Percentiles rank a stretch among this genome's conserved stretches.
These are phyloP conservation scores for Nephotettix cincticeps DNA, from an alignment of 1,140 invertebrate species.

Conservation along the genomic window DNA sequence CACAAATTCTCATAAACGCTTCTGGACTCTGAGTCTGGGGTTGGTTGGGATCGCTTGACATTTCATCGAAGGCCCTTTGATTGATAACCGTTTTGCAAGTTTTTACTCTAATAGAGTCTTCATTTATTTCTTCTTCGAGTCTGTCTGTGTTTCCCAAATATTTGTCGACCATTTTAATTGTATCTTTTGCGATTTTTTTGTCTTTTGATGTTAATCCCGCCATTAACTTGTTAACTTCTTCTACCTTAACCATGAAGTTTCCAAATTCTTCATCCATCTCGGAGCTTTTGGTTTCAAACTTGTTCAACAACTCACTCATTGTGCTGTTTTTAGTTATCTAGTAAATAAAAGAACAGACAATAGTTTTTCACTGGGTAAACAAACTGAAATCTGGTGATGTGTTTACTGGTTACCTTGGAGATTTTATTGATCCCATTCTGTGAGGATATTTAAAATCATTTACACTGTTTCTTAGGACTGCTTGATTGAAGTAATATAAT, in stretches of 20 bases:
- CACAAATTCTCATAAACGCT: not conserved
- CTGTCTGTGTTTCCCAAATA: not conserved
- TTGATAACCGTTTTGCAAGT: constrained; percentile 2
- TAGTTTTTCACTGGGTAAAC: too few species aligned
- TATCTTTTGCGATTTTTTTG: not conserved
- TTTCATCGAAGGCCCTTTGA: not conserved
- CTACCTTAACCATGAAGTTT: constrained; percentile 9
- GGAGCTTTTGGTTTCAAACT: not conserved
- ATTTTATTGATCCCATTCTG: not conserved
- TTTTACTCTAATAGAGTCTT: constrained; percentile 2
- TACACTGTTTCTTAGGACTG: too few species aligned
- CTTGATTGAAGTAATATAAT: too few species aligned
- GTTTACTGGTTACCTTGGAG: constrained; percentile 3
- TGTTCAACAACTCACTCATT: not conserved
- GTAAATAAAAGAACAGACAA: too few species aligned
- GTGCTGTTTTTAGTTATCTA: too few species aligned
- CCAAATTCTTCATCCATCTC: not conserved
- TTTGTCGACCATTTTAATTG: not conserved
- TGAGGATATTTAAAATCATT: too few species aligned
- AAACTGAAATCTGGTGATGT: too few species aligned
- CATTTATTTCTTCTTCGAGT: not conserved
- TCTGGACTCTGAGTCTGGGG: constrained; percentile 5
- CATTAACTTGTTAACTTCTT: not conserved
- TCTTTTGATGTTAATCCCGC: not conserved
- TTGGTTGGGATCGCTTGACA: not conserved